Conservation (phyloP, 2,888 invertebrate genomes). For the Agrilus cyanescens region DNA sequence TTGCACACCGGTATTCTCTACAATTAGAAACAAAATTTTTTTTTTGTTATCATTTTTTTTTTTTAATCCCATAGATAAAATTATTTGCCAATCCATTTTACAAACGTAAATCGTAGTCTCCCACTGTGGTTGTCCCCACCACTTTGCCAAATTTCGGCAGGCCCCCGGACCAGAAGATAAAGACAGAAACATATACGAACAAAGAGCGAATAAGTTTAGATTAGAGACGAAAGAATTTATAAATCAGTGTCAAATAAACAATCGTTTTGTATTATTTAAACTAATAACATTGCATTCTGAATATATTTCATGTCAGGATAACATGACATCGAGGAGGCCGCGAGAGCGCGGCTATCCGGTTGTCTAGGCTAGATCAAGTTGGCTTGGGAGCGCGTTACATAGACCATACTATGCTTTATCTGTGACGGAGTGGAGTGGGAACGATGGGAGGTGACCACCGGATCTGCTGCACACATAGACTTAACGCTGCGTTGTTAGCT, state of each 20-base stretch:
- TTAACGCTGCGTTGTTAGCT: too few relatives aligned
- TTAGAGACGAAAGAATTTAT: conserved; percentile 7
- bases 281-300: conserved; percentile 37
- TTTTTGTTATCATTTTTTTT: too few relatives aligned
- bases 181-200: conserved; percentile 7
- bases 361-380: conserved; percentile 24
- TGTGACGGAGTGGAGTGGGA: too few relatives aligned
- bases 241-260: conserved; percentile 31
- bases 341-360: conserved; percentile 7
- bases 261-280: conserved; percentile 35
- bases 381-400: not conserved
- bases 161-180: conserved; percentile 8
- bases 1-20: too few relatives aligned
- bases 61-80: too few relatives aligned
- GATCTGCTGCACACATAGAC: too few relatives aligned
- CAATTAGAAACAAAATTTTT: too few relatives aligned
- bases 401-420: too few relatives aligned
- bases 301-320: conserved; percentile 34
- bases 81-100: too few relatives aligned
- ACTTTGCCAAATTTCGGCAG: conserved; percentile 13
- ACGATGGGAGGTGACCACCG: too few relatives aligned
- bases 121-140: conserved; percentile 12
- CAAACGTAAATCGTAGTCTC: not conserved
- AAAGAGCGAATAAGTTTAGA: conserved; percentile 14
- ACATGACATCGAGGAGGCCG: conserved; percentile 22